Evolutionary conservation across 1,140 invertebrate genomes (phyloP).

Genomic region (Cardiocondyla obscurior): DNA sequence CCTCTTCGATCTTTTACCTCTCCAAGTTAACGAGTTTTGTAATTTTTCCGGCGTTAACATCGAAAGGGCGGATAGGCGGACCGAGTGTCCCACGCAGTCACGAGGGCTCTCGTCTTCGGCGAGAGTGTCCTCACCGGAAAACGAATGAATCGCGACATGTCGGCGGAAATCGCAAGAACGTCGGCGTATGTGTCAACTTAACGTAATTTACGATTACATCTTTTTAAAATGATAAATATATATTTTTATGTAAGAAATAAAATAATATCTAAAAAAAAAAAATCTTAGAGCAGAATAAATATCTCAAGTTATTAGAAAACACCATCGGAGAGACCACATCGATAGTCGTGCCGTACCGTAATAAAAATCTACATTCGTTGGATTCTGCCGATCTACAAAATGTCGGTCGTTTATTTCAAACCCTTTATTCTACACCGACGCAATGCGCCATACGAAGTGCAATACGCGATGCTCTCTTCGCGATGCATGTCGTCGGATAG

Average conservation of each 20-base stretch:
- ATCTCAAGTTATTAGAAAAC: background rate
- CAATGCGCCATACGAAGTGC: conserved; percentile 20
- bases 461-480: background rate
- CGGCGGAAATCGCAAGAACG: conserved; percentile 3
- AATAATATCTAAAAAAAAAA: background rate
- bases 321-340: background rate
- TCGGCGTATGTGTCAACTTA: background rate
- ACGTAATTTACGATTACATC: conserved; percentile 28
- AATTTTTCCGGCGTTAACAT: conserved; percentile 65
- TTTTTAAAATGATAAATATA: background rate
- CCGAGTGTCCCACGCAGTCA: conserved; percentile 27
- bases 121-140: background rate
- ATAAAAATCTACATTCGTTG: background rate
- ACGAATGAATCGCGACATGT: conserved; percentile 8
- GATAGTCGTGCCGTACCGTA: background rate
- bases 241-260: background rate
- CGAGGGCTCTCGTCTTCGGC: conserved; percentile 5
- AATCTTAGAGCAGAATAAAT: background rate
- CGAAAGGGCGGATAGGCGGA: conserved; percentile 27
- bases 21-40: conserved; percentile 65
- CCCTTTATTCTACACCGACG: conserved; percentile 24
- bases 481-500: conserved; percentile 25
- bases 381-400: conserved; percentile 3
- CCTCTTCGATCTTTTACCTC: conserved; percentile 29
- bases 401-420: conserved; percentile 28